Evolutionary conservation across 2,797 vertebrate genomes (phyloP).

Genomic region (Natrix natrix): DNA sequence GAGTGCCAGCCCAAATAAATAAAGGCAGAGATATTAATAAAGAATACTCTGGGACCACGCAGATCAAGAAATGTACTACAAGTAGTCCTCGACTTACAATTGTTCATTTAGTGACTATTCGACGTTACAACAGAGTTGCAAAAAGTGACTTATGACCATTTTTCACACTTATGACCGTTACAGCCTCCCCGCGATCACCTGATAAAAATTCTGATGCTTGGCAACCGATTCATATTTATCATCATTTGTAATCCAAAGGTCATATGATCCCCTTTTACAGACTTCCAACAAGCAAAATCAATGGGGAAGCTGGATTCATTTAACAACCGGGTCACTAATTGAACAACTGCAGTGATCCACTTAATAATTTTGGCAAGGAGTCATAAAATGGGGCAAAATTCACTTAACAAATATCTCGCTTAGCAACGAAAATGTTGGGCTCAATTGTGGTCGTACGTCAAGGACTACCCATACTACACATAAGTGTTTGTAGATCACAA

Average conservation of each 20-base stretch:
- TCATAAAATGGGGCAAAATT: not conserved
- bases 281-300: too few relatives aligned
- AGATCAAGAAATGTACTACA: not conserved
- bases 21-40: not conserved
- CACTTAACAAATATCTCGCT: not conserved
- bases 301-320: not conserved
- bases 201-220: not conserved
- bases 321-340: not conserved
- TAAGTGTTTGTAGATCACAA: not conserved
- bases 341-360: not conserved
- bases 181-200: not conserved
- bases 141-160: not conserved
- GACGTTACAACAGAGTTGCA: not conserved
- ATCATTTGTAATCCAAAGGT: not conserved
- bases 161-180: not conserved
- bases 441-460: not conserved
- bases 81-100: too few relatives aligned
- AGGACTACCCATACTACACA: not conserved
- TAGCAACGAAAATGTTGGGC: not conserved
- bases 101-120: not conserved
- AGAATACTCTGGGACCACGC: not conserved
- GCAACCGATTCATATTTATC: not conserved
- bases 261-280: too few relatives aligned
- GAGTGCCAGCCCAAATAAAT: not conserved
- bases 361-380: not conserved